A percentile compares a stretch with the other conserved stretches of the same genome.
phyloP scores from a whole-genome alignment of 2,888 invertebrate species.

The Tipula unca region DNA sequence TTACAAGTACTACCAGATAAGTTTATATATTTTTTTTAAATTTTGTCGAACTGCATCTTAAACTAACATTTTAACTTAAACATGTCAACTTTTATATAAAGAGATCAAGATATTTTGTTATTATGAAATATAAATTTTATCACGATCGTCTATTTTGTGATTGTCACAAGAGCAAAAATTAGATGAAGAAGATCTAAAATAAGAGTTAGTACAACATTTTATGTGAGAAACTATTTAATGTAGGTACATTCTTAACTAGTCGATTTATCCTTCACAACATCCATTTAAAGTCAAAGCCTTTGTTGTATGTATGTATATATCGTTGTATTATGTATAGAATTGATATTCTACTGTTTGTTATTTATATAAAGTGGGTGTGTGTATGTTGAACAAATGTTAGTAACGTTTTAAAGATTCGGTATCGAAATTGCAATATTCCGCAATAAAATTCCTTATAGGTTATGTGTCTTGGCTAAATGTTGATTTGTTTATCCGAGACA shows the following conservation, averaged over 20 bases:
- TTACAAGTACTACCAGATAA: background rate
- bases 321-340: background rate
- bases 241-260: background rate
- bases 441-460: no score
- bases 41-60: background rate
- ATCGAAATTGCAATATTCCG: no score
- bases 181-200: background rate
- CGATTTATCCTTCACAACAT: background rate
- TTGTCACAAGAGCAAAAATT: conserved; percentile 3
- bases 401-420: no score
- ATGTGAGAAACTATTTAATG: background rate
- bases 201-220: background rate
- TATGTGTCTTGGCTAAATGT: no score
- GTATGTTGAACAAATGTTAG: no score
- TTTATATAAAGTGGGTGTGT: background rate
- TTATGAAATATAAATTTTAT: background rate
- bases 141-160: background rate
- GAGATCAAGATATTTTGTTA: background rate
- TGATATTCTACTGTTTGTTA: background rate
- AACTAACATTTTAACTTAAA: background rate
- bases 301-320: background rate
- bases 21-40: background rate
- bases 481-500: no score
- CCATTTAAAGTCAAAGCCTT: background rate
- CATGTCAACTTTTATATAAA: background rate